Percentiles rank a stretch among this genome's conserved stretches.
phyloP scores from a whole-genome alignment of 1,140 invertebrate genomes.

The Aphaenogaster floridana region DNA sequence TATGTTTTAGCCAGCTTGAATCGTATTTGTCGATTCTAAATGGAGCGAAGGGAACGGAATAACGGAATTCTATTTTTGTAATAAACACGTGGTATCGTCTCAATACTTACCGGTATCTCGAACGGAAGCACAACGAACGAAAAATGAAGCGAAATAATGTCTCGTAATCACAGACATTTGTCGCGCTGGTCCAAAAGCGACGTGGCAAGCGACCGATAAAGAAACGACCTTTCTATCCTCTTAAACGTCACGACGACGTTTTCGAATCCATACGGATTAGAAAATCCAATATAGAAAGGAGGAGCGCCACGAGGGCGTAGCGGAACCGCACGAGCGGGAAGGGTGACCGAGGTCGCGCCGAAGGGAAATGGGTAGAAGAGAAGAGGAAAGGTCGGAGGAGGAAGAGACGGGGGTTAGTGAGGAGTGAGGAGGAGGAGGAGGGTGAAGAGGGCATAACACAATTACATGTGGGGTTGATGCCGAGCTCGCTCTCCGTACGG shows the following conservation, averaged over 20 bases:
- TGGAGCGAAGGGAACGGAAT: neutral
- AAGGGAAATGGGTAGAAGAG: slow-evolving; percentile 52
- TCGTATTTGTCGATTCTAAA: neutral
- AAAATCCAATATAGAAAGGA: slow-evolving; percentile 78
- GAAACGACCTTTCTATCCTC: slow-evolving; percentile 26
- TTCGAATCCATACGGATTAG: slow-evolving; percentile 77
- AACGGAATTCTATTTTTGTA: slow-evolving; percentile 9
- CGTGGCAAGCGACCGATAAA: slow-evolving; percentile 22
- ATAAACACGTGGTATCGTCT: neutral
- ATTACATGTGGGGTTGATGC: slow-evolving; percentile 83
- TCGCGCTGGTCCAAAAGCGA: slow-evolving; percentile 21
- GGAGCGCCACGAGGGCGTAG: slow-evolving; percentile 58
- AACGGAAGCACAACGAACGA: neutral
- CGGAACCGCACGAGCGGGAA: slow-evolving; percentile 47
- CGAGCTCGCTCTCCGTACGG: slow-evolving; percentile 70
- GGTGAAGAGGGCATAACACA: slow-evolving; percentile 81
- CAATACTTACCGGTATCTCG: neutral
- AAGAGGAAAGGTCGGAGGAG: slow-evolving; percentile 44
- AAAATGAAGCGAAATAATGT: neutral
- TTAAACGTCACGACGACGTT: slow-evolving; percentile 64
- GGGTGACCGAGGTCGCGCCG: slow-evolving; percentile 35
- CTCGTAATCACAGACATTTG: slow-evolving; percentile 63
- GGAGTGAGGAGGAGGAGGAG: slow-evolving; percentile 39
- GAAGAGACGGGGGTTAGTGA: slow-evolving; percentile 33
- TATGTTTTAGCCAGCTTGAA: neutral